A percentile compares a stretch with the other conserved stretches of the same genome.
Conservation (phyloP, 1,140 invertebrate species). For the Drosophila punjabiensis region DNA sequence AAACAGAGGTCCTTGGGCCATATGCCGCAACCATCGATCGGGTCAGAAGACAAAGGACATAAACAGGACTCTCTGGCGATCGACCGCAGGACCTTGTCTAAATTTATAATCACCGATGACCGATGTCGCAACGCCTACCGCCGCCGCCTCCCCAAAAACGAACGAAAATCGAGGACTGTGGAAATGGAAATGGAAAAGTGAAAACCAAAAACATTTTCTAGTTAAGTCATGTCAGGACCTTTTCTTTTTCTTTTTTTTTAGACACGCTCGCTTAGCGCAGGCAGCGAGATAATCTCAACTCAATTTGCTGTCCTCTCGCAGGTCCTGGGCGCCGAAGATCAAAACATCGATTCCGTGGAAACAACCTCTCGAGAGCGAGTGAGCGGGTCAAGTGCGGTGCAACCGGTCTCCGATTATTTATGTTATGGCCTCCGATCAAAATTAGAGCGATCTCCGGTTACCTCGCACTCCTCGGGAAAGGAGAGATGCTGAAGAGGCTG, state of each 20-base stretch:
- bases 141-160: conserved; percentile 10
- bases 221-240: conserved; percentile 74
- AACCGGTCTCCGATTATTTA: conserved; percentile 65
- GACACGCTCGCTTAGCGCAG: conserved; percentile 69
- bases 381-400: conserved; percentile 64
- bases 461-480: conserved; percentile 9
- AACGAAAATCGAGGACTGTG: conserved; percentile 31
- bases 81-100: conserved; percentile 45
- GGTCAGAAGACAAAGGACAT: conserved; percentile 30
- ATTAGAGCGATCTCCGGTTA: conserved; percentile 72
- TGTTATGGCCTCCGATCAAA: conserved; percentile 76
- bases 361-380: conserved; percentile 40
- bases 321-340: conserved; percentile 58
- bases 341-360: conserved; percentile 73
- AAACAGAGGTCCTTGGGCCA: conserved; percentile 51
- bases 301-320: conserved; percentile 58
- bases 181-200: conserved; percentile 17
- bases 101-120: conserved; percentile 80
- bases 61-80: conserved; percentile 14
- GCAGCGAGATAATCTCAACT: conserved; percentile 76
- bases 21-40: conserved; percentile 40
- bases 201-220: conserved; percentile 75
- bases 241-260: conserved; percentile 33
- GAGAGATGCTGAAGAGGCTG: neutral
- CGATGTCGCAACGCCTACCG: conserved; percentile 68